Base-by-base conservation (phyloP, 2,797 vertebrate genomes). In the Otus scops region DNA sequence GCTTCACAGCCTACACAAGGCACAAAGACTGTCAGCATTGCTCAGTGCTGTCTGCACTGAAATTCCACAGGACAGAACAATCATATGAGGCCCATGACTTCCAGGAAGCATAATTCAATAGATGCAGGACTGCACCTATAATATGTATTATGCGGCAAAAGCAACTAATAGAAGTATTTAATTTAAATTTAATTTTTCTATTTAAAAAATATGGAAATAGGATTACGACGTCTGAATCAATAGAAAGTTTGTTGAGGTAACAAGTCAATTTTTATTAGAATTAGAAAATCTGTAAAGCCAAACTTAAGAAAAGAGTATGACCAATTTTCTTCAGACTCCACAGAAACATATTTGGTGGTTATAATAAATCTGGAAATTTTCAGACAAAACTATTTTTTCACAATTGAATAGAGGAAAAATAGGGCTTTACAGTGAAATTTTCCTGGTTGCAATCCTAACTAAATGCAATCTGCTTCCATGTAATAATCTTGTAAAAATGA, bases 401-500 rank as follows among this genome's bases (percentile, higher is more conserved):
- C 34, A 36, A 34, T 3, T 61, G 50, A 65, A 50, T 7, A 47
- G 13, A 80, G 19, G 48, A 87, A 56, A 84, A 45, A 39, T 18
- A 63, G 19, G 22, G 24, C 26, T 81, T 95, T 74, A 59, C 17
- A 73, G 24, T 51, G 22, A 75, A 92, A 84, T 38, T 39, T 41
- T 85, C 53, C 50, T 79, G 65, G 41, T 43, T 86, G 47, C 45
- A 75, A 51, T 56, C n/a, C 13, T 48, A 80, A 85, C 23, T 59
- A 27, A 77, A 78, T 85, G 63, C 41, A 65, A 89, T 54, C 22
- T 86, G 26, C 5, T 77, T 65, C 60, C 48, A 79, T 28, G 36
- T 28, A 91, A 89, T 56, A 64, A 89, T 71, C 22, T 77, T 51
- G 51, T 65, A 93, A 84, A 91, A 96, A 51, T 6, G 1, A 91